Evolutionary conservation across 2,888 invertebrate species (phyloP).

Genomic region (Oegoconia quadripuncta): DNA sequence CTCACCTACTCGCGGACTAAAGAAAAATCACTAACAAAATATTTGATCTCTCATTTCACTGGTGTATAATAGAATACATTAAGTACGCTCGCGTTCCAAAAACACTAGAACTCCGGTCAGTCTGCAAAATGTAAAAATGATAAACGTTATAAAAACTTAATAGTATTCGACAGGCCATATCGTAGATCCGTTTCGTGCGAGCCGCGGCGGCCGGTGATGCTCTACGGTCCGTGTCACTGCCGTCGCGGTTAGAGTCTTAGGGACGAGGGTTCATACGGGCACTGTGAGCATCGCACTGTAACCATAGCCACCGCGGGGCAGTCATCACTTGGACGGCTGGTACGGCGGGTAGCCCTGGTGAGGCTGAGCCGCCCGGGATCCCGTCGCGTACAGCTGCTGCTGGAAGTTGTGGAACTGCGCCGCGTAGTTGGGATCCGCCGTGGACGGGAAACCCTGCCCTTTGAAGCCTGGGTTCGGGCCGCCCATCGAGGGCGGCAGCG

Average conservation of each 20-base stretch:
- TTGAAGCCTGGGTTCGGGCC: conserved; percentile 84
- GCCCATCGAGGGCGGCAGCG: conserved; percentile 88
- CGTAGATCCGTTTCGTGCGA: conserved; percentile 20
- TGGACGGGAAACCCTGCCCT: conserved; percentile 89
- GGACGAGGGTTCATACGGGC: conserved; percentile 2
- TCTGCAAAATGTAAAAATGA: conserved; percentile 17
- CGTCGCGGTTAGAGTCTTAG: background rate
- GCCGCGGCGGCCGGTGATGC: conserved; percentile 1
- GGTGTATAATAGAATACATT: conserved; percentile 32
- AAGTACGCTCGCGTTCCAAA: conserved; percentile 33
- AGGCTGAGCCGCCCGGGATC: conserved; percentile 63
- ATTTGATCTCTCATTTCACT: conserved; percentile 38
- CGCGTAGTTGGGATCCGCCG: conserved; percentile 94
- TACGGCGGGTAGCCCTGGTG: conserved; percentile 69
- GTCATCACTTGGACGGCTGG: conserved; percentile 71
- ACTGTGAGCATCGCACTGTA: conserved; percentile 6
- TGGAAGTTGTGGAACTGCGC: conserved; percentile 98
- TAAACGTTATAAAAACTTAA: conserved; percentile 19
- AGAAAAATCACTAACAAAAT: conserved; percentile 52
- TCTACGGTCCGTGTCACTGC: conserved; percentile 9
- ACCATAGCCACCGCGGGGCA: conserved; percentile 14
- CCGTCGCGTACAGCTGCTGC: conserved; percentile 94
- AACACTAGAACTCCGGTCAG: conserved; percentile 14
- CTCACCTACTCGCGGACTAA: conserved; percentile 47
- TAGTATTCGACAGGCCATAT: conserved; percentile 26